phyloP scores from a whole-genome alignment of 1,140 invertebrate genomes.

The Caerostris darwini region DNA sequence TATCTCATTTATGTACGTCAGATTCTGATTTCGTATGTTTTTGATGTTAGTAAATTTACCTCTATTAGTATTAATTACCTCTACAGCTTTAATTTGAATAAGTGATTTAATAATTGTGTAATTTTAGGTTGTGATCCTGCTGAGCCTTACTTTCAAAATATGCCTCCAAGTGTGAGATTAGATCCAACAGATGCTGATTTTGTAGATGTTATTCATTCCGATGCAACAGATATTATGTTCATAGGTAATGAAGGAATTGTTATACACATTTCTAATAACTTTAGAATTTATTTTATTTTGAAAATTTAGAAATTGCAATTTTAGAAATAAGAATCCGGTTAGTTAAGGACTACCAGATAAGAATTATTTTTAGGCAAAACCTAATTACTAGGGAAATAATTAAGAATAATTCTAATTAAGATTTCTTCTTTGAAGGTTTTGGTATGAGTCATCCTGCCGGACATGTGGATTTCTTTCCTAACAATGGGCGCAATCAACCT shows the following conservation, averaged over 20 bases:
- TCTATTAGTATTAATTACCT: too few species aligned
- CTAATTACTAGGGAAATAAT: neutral
- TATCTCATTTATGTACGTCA: too few species aligned
- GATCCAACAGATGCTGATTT: constrained; percentile 91
- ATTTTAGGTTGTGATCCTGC: constrained; percentile 88
- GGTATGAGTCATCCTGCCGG: constrained; percentile 77
- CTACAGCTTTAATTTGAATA: too few species aligned
- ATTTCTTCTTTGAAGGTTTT: constrained; percentile 74
- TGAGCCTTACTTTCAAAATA: constrained; percentile 93
- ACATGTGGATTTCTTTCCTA: constrained; percentile 79
- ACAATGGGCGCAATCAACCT: constrained; percentile 79
- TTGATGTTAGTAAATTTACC: too few species aligned
- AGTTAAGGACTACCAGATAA: too few species aligned
- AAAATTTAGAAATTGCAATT: too few species aligned
- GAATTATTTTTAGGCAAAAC: too few species aligned
- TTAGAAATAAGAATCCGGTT: too few species aligned
- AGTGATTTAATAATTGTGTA: neutral
- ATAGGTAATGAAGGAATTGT: constrained; percentile 1
- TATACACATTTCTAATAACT: neutral
- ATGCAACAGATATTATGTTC: constrained; percentile 84
- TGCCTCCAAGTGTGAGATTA: constrained; percentile 88
- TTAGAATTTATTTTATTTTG: too few species aligned
- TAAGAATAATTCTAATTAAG: neutral
- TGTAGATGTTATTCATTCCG: constrained; percentile 94
- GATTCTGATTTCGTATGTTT: too few species aligned